Base-by-base conservation (phyloP, 2,888 invertebrate species). In the Onchidella celtica region DNA sequence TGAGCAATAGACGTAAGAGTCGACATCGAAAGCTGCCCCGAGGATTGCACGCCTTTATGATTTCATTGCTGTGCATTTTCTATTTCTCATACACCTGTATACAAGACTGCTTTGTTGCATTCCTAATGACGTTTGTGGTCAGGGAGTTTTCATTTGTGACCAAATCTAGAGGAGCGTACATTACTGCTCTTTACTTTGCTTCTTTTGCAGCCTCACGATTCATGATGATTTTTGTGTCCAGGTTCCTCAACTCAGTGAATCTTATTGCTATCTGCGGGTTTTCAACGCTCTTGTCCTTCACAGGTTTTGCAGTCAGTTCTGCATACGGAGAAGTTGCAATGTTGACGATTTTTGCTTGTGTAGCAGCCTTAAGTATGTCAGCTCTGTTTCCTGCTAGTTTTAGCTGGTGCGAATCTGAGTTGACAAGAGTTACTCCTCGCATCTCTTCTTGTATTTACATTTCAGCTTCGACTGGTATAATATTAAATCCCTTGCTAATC, bases 161-260 rank as follows among this genome's bases (percentile, higher is more conserved):
- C 6, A 91, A 91, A 65, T 77, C 88, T 0, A 85, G 85, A 17
- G 93, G 91, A 3, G 89, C 91, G 0, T 87, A 89, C 40, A 81
- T 93, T 2, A 90, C 92, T 1, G 91, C 93, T 3, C 86, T 92
- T 0, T 94, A 92, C 85, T 94, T 94, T 94, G 93, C 92, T 0
- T 87, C 91, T 2, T 93, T 93, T 87, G 92, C 93, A 1, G 86
- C 89, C 2, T 90, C 89, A 2, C 88, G 94, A 21, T 90, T 92
- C 72, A 79, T 90, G 3, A 91, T 92, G 63, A 92, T 94, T 21
- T 89, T 92, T 73, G 84, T 92, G 29, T 90, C 93, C 0, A 88
- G 89, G 9, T 89, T 90, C 61, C 82, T 93, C 17, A 88, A 86
- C 55, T 90, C 92, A 3, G 86, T 89, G 2, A 86, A 86, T 21